Base-by-base conservation (phyloP, 2,113 vertebrate genomes). In the Podarcis raffonei region DNA sequence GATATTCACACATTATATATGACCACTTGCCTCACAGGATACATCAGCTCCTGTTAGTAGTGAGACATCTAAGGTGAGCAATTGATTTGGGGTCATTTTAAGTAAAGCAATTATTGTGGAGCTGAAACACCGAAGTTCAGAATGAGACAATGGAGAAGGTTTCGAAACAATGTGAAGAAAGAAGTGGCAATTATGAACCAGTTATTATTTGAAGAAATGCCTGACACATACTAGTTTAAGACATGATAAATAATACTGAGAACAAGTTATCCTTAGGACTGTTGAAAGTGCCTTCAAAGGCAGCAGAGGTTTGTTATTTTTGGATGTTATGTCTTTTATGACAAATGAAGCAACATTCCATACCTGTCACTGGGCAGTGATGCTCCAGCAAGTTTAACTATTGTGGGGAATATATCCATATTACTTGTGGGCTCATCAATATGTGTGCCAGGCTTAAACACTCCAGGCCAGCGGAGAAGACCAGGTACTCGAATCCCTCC, bases 401-500 rank as follows among this genome's bases (percentile, higher is more conserved):
- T 88, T 0, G 97, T 98, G 0, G 98, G 97, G 88, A 98, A 99
- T 75, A 99, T 13, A 92, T 98, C 98, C 98, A 99, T 99, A 95
- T 98, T 98, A 95, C 98, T 98, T 0, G 98, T 98, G 39, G 97
- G 97, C n/a, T 97, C 95, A 4, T 97, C 92, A 0, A 97, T 89
- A 79, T 91, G 42, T 16, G 74, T 83, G 66, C 97, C 96, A 0
- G 92, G 83, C 1, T 91, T 95, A 77, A 98, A 84, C 11, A 92
- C 90, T 0, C 97, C 96, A 0, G 97, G 95, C 98, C 98, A 98
- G 0, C 95, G 93, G 2, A 99, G 66, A 57, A 99, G 92, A 15
- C 98, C 98, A 0, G 98, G 98, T 6, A 99, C 96, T 25, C 98
- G 97, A 93, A 99, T 98, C 0, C 98, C 98, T 85, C 98, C 98